Base-by-base conservation (phyloP, 2,888 invertebrate species). In the Deroplatys truncata region DNA sequence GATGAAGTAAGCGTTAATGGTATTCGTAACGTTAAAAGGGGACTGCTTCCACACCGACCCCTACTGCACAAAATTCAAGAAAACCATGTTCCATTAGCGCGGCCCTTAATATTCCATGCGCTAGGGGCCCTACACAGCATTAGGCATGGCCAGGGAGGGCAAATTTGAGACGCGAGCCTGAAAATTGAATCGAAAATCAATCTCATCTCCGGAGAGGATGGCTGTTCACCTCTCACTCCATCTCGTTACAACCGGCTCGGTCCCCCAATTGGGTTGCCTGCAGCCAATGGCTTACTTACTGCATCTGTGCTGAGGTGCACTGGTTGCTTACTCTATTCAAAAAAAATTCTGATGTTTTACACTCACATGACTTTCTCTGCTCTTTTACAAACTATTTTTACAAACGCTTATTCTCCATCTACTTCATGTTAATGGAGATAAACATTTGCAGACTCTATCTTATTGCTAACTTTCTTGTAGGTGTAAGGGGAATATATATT, bases 141-240 rank as follows among this genome's bases (percentile, higher is more conserved):
- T 86, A 72, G 43, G 56, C 86, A 86, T 72, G 86, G 86, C 82
- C 86, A 86, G 82, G 90, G 88, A 88, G 85, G 85, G 88, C 90
- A 88, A 90, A 88, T 85, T 86, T 86, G 86, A 86, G 86, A 86
- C 86, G 86, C 82, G 86, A 86, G 82, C 72, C 90, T 89, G 89
- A 90, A 90, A 90, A 90, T 90, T 89, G 89, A 90, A 90, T 90
- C 90, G 90, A 90, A 90, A 90, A 90, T 90, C 90, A 90, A 90
- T 90, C 90, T 90, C 84, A 85, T 85, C 85, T 43, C 43, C 85
- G 43, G 85, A 84, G 84, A 28, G 85, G 88, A 89, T 84, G 35
- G 89, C 84, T 87, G 84, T 84, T 87, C 84, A 49, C 84, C 82
- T 72, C 84, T 56, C 10, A 85, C 8, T 49, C 84, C 82, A 49